Percentiles rank a stretch among this genome's conserved stretches.
Evolutionary conservation across 2,113 vertebrate genomes (phyloP).

Genomic region (Hemichromis elongatus): DNA sequence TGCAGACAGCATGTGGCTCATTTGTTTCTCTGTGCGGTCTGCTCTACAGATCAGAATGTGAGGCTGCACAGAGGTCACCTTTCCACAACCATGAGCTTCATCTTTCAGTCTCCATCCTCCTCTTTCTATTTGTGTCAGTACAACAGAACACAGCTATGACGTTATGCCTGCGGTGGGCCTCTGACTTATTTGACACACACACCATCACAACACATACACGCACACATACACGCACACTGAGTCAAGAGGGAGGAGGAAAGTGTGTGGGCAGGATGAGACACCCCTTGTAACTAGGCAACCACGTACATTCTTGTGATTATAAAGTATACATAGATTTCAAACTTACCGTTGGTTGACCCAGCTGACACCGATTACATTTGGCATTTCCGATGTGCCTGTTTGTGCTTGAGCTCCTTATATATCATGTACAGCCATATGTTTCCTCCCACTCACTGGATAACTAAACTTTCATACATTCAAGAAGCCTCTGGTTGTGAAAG

Average conservation of each 20-base stretch:
- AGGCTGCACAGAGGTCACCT: background rate
- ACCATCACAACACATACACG: background rate
- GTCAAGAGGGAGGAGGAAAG: background rate
- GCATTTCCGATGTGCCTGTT: background rate
- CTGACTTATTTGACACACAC: background rate
- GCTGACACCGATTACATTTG: background rate
- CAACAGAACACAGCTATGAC: background rate
- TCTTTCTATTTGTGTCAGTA: background rate
- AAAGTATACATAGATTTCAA: background rate
- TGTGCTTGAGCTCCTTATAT: background rate
- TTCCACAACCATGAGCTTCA: background rate
- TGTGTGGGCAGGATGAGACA: background rate
- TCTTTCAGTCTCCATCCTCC: background rate
- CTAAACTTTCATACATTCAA: background rate
- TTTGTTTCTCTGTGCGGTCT: background rate
- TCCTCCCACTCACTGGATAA: background rate
- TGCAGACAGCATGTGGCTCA: background rate
- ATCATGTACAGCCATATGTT: background rate
- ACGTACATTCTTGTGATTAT: background rate
- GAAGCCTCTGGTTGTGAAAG: background rate
- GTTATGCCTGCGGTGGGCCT: background rate
- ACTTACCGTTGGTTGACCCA: background rate
- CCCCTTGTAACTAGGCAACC: constrained; percentile 19
- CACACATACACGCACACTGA: background rate
- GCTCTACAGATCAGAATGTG: background rate